Evolutionary conservation across 2,113 vertebrate genomes (phyloP).

Genomic region (Eulemur rufifrons): DNA sequence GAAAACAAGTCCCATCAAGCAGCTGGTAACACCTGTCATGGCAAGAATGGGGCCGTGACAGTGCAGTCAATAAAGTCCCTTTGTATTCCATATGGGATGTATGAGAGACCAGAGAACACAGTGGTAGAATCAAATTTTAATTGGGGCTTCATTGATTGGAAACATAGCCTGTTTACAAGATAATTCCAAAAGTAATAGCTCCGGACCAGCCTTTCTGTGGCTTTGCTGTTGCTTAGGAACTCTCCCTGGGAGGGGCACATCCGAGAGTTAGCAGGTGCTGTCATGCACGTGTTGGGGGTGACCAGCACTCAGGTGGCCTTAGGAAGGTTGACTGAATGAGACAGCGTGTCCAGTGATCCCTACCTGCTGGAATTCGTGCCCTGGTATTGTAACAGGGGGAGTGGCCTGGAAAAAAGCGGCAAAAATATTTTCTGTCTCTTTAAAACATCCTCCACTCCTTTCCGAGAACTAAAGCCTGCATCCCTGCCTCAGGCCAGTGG

Average conservation of each 20-base stretch:
- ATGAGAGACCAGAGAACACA: background rate
- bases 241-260: too few species aligned
- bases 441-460: too few species aligned
- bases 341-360: background rate
- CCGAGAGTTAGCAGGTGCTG: background rate
- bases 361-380: background rate
- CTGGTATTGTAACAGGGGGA: background rate
- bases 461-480: too few species aligned
- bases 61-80: background rate
- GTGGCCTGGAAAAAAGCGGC: too few species aligned
- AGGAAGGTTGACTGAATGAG: background rate
- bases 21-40: background rate
- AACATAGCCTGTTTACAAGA: background rate
- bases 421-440: too few species aligned
- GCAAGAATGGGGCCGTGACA: accelerated
- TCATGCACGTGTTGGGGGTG: background rate
- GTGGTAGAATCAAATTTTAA: background rate
- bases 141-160: background rate
- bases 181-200: background rate
- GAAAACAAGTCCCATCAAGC: background rate
- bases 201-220: background rate
- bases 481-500: too few species aligned
- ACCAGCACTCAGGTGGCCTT: background rate
- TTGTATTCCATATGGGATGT: background rate
- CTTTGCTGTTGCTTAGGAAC: background rate